phyloP scores from a whole-genome alignment of 2,113 vertebrate genomes.

The Melanerpes formicivorus region DNA sequence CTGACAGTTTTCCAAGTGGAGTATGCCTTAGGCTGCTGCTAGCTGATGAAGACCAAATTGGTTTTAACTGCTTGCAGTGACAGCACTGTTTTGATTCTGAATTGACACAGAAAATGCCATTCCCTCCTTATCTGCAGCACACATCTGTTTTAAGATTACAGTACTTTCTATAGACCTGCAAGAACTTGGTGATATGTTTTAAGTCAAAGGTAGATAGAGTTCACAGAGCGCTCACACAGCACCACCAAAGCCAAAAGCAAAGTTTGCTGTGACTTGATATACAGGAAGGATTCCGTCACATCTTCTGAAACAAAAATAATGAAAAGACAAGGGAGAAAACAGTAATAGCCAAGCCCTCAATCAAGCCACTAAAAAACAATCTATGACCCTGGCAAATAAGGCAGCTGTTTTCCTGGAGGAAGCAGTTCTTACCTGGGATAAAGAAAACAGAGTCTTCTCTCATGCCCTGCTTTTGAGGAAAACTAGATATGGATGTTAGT shows the following conservation, averaged over 20 bases:
- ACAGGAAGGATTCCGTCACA: not conserved
- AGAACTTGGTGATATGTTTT: not conserved
- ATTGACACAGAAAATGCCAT: not conserved
- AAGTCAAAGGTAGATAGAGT: not conserved
- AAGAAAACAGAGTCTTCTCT: not conserved
- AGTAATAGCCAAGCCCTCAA: not conserved
- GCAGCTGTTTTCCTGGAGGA: not conserved
- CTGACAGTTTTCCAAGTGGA: not conserved
- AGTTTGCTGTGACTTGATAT: not conserved
- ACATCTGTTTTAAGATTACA: constrained; percentile 28
- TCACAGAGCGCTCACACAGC: not conserved
- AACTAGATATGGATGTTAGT: not conserved
- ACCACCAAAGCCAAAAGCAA: not conserved
- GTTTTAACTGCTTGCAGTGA: not conserved
- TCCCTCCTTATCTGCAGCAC: constrained; percentile 2
- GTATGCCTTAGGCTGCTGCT: not conserved
- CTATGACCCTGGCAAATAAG: not conserved
- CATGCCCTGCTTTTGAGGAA: not conserved
- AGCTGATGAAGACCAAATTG: not conserved
- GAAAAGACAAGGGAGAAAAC: not conserved
- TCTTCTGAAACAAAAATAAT: not conserved
- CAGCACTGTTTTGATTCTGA: not conserved
- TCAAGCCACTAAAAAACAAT: not conserved
- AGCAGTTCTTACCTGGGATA: not conserved
- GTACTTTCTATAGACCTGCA: constrained; percentile 2